Evolutionary conservation across 2,888 invertebrate genomes (phyloP), one percentile per base, ranked within the genome.

Genomic region (Eupithecia centaureata): DNA sequence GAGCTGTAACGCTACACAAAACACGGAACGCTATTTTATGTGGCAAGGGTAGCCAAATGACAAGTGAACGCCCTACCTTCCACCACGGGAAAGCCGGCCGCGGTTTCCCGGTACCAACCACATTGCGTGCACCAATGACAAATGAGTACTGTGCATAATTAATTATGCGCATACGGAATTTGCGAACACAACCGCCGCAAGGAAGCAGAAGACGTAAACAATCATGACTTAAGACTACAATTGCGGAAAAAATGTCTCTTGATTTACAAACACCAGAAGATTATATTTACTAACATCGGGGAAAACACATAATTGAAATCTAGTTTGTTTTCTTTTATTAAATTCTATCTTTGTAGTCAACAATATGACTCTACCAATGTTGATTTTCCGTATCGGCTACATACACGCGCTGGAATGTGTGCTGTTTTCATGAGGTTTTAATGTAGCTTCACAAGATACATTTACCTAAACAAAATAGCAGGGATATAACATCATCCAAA

Each of bases 1-100:
- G 97, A 98, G 12, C 47, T 97, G 51, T 97, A 97, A 87, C 94
- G 95, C 73, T 94, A 95, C 85, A 89, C 94, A 76, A 94, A 97
- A 87, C 95, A 96, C 91, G 97, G 97, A 97, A 90, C n/a, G 35
- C 15, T 42, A 22, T 61, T 56, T 51, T 52, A 94, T 63, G 47
- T 62, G 30, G 56, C 27, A 66, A 22, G 54, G 33, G 59, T 65
- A 63, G 47, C 28, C 32, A 57, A 64, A 38, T 65, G 42, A 52
- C 47, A 60, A 42, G 42, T 35, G 54, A 60, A 54, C 60, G 35
- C 59, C 54, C 68, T 60, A 65, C 65, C 54, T 60, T 64, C 65
- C 51, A 27, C 51, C 60, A 66, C 60, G 63, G 63, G 60, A 61
- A 70, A 66, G 61, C 65, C 28, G 65, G 61, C 65, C 28, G 65